Base-by-base conservation (phyloP, 2,797 vertebrate genomes). In the Enteromius radiatus region DNA sequence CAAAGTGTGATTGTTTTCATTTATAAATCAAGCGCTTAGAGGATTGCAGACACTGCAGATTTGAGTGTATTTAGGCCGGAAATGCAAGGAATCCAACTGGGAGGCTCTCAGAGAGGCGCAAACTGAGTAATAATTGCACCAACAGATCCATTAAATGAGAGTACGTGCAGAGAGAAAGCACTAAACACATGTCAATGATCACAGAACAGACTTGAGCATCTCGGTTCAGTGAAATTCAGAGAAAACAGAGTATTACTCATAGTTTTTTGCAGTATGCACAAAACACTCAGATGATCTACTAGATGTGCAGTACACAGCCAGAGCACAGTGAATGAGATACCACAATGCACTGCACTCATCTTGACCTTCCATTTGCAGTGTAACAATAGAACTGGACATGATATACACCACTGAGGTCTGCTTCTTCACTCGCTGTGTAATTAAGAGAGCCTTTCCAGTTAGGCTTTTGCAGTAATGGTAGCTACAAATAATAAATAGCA, bases 171-270 rank as follows among this genome's bases (percentile, higher is more conserved):
- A 36, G 45, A 33, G 19, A 28, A 70, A 73, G 41, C 70, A 70
- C 41, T 61, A 76, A 84, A 84, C 47, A 28, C 15, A 65, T 43
- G 75, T 31, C 77, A 61, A 77, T 36, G 19, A 47, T 64, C 19
- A 28, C 6, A 26, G 14, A 64, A n/a, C 41, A 31, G 80, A 74
- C n/a, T 63, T 15, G 23, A 70, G 12, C 52, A 61, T 28, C 15
- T 79, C 74, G 19, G 9, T 52, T 65, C 43, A 47, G 3, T 23
- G 61, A 77, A 45, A 26, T 14, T 21, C 17, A n/a, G 10, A 45
- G 19, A 65, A 23, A 17, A 21, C 7, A 12, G 12, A 49, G 19
- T 41, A 6, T 75, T 41, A 59, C 33, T 38, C 19, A 2, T 38
- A 36, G 33, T 59, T 10, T n/a, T 59, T 75, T 23, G 31, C 31